Percentiles rank a stretch among this genome's conserved stretches.
These are phyloP conservation scores for Pachliopta kotzebuea DNA, from an alignment of 2,888 invertebrate genomes.

Conservation along the genomic window DNA sequence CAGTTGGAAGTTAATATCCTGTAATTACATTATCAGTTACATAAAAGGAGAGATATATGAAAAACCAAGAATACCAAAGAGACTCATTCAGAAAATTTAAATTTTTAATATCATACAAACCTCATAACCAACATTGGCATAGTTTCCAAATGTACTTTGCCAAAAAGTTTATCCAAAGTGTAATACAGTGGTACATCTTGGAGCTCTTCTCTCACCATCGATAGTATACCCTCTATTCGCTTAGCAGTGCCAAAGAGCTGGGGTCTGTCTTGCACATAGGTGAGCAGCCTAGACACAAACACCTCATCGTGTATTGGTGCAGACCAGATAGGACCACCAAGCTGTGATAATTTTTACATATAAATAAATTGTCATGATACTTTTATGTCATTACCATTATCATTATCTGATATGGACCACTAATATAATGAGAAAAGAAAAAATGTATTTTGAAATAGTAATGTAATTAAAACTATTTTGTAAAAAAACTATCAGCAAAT, in stretches of 20 bases:
- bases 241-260: constrained; percentile 84
- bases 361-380: too few relatives aligned
- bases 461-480: too few relatives aligned
- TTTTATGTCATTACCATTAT: too few relatives aligned
- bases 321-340: constrained; percentile 97
- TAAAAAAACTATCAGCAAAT: too few relatives aligned
- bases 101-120: constrained; percentile 59
- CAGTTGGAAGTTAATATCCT: too few relatives aligned
- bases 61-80: too few relatives aligned
- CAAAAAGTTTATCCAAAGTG: constrained; percentile 87
- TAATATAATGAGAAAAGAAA: too few relatives aligned
- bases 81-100: too few relatives aligned
- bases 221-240: constrained; percentile 89
- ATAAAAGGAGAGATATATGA: too few relatives aligned
- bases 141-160: constrained; percentile 85
- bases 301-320: constrained; percentile 89
- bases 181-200: constrained; percentile 93
- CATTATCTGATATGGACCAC: too few relatives aligned
- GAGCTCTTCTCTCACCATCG: constrained; percentile 91
- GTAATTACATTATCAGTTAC: too few relatives aligned
- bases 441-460: too few relatives aligned
- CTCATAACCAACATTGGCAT: constrained; percentile 86
- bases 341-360: constrained; percentile 60
- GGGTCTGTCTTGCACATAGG: constrained; percentile 60
- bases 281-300: constrained; percentile 87